Base-by-base conservation (phyloP, 2,888 invertebrate species). In the Ophion ellenae region DNA sequence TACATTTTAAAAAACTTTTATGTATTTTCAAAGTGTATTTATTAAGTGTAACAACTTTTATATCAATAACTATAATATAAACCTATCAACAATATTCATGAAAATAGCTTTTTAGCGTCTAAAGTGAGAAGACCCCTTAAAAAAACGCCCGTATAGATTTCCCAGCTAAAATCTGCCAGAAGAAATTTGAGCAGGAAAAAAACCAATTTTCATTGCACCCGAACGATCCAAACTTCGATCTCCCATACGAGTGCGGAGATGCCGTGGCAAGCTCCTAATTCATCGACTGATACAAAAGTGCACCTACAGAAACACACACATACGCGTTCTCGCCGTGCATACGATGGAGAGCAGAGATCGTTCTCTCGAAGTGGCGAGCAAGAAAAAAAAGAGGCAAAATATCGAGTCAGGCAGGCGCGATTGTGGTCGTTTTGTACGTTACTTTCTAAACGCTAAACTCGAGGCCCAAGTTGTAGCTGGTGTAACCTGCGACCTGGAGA, bases 401-500 rank as follows among this genome's bases (percentile, higher is more conserved):
- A 70, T 47, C 70, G 78, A 82, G 80, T 79, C 74, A 81, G 76
- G 76, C 84, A 84, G 28, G 53, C 83, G 71, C 45, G 77, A 53
- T 76, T 61, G 70, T 59, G 83, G 74, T 83, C 75, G 83, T 74
- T 87, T 85, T 78, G 59, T 78, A 81, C 75, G 87, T 87, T 87
- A 88, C 88, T 88, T 88, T 88, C 88, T 88, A 88, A 88, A 87
- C 83, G 85, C 82, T 75, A 78, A 82, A 81, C 69, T 61, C 79
- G 73, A 79, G 73, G 61, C 67, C 82, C 47, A 53, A 90, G 74
- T 81, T 81, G 81, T 81, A 81, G 81, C 67, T 69, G 45, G 91
- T 53, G 53, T 92, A 92, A 93, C 92, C 91, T 91, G 91, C 91
- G 91, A 92, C 91, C 92, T 87, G 90, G 89, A 91, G 91, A 92